Percentiles rank a stretch among this genome's conserved stretches.
Evolutionary conservation across 1,140 invertebrate genomes (phyloP).

Genomic region (Anagrus nilaparvatae): DNA sequence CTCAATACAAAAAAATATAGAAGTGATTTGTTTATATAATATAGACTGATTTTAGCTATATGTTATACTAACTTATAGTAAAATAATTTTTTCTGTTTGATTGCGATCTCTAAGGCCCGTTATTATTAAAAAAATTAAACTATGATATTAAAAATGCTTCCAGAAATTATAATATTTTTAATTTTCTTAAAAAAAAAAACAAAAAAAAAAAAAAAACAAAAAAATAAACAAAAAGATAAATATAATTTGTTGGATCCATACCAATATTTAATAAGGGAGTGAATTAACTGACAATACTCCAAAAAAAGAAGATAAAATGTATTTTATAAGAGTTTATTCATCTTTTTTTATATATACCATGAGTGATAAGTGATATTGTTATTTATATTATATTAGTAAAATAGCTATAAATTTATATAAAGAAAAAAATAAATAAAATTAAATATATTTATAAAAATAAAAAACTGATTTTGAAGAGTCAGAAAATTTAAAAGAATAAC

Average conservation of each 20-base stretch:
- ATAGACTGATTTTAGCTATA: too few relatives aligned
- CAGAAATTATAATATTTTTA: slow-evolving; percentile 37
- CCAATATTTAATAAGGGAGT: slow-evolving; percentile 21
- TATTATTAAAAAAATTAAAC: slow-evolving; percentile 17
- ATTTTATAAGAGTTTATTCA: slow-evolving; percentile 45
- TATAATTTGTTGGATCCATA: slow-evolving; percentile 28
- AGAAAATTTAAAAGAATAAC: too few relatives aligned
- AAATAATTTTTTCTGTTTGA: too few relatives aligned
- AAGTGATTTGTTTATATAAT: too few relatives aligned
- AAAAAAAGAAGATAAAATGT: too few relatives aligned
- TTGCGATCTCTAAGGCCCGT: slow-evolving; percentile 22
- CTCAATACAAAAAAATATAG: too few relatives aligned
- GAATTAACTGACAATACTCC: slow-evolving; percentile 38
- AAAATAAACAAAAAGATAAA: slow-evolving; percentile 19
- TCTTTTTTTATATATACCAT: slow-evolving; percentile 41
- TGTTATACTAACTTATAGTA: too few relatives aligned
- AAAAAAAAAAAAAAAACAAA: slow-evolving; percentile 9
- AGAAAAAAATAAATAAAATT: too few relatives aligned
- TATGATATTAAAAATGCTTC: slow-evolving; percentile 41
- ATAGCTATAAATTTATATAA: slow-evolving; percentile 13
- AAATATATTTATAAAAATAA: too few relatives aligned
- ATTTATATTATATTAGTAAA: slow-evolving; percentile 29
- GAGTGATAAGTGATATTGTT: slow-evolving; percentile 45
- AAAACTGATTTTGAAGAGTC: too few relatives aligned
- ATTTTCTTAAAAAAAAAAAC: slow-evolving; percentile 21